phyloP scores from a whole-genome alignment of 1,140 invertebrate genomes.

The Myzus persicae region DNA sequence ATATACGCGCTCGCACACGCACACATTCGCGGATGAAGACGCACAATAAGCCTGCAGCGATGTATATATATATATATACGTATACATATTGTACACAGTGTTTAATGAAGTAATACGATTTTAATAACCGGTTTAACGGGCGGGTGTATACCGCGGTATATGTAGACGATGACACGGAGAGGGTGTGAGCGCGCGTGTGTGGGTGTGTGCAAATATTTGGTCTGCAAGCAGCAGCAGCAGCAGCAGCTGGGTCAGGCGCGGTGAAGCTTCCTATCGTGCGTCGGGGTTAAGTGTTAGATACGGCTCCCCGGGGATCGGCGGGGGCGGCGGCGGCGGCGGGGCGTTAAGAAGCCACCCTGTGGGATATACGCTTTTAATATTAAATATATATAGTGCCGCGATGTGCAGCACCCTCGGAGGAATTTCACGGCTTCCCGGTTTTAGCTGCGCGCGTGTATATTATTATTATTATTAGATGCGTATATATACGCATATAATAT shows the following conservation, averaged over 20 bases:
- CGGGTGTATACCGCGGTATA: neutral
- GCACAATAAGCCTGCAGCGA: neutral
- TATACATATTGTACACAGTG: neutral
- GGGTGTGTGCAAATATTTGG: slow-evolving; percentile 12
- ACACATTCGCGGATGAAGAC: neutral
- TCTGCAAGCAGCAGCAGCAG: neutral
- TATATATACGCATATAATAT: neutral
- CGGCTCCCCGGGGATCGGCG: slow-evolving; percentile 43
- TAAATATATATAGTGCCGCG: slow-evolving; percentile 33
- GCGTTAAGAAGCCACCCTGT: slow-evolving; percentile 54
- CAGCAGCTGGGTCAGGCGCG: neutral
- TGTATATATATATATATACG: neutral
- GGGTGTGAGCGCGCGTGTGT: neutral
- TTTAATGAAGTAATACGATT: slow-evolving; percentile 46
- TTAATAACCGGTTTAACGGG: slow-evolving; percentile 44
- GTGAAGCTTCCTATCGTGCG: neutral
- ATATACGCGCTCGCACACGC: too few species aligned
- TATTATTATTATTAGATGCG: neutral
- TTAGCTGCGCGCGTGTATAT: slow-evolving; percentile 14
- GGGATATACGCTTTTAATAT: slow-evolving; percentile 56
- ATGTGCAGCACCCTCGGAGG: slow-evolving; percentile 42
- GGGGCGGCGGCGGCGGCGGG: slow-evolving; percentile 1
- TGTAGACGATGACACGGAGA: neutral
- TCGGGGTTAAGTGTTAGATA: slow-evolving; percentile 54
- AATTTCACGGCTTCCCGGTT: slow-evolving; percentile 55